Evolutionary conservation across 2,797 vertebrate genomes (phyloP).

Genomic region (Bradypus variegatus): DNA sequence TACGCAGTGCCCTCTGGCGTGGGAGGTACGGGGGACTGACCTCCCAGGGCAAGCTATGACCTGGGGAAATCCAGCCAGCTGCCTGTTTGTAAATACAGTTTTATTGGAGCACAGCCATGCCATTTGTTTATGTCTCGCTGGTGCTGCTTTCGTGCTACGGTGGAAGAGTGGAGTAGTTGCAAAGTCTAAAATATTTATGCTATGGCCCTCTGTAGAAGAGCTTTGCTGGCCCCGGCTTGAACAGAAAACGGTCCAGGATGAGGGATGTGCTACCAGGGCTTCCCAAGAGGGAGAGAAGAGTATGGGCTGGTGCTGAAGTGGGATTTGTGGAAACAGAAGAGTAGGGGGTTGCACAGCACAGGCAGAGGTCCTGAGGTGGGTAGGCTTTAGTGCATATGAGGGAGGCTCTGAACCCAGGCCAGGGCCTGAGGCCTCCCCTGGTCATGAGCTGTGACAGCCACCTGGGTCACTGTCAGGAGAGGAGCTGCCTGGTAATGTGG

Average conservation of each 20-base stretch:
- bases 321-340: not conserved
- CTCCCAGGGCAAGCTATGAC: not conserved
- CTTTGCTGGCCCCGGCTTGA: not conserved
- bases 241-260: not conserved
- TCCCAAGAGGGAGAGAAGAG: not conserved
- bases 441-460: not conserved
- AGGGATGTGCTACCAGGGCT: not conserved
- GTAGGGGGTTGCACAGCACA: not conserved
- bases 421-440: not conserved
- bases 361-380: not conserved
- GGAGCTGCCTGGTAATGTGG: not conserved
- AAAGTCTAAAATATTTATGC: not conserved
- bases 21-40: not conserved
- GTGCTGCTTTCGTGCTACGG: not conserved
- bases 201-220: not conserved
- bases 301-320: accelerated
- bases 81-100: not conserved
- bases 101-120: not conserved
- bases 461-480: not conserved
- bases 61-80: not conserved
- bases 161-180: not conserved
- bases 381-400: not conserved
- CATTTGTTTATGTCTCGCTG: not conserved
- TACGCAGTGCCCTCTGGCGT: not conserved
- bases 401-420: not conserved